Evolutionary conservation across 92 coral and sea anemone genomes (phyloP).

Genomic region (Epizoanthus stellaris): DNA sequence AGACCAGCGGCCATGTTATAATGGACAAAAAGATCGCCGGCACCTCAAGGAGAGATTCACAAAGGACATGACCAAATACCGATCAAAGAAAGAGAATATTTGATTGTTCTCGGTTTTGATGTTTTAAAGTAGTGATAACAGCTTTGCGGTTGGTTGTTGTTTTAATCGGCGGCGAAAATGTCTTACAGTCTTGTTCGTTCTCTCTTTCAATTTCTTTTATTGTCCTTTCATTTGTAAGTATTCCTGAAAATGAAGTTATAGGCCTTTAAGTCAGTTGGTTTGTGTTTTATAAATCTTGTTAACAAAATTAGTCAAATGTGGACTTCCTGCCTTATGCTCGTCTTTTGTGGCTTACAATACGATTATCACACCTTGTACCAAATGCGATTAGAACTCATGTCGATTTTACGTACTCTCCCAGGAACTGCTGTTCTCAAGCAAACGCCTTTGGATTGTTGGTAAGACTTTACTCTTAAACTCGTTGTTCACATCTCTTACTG

Average conservation of each 20-base stretch:
- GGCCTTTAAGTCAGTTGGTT: background rate
- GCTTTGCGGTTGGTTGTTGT: background rate
- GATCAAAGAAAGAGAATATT: background rate
- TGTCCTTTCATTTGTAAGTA: constrained; percentile 81
- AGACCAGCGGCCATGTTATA: constrained; percentile 35
- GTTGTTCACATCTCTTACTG: background rate
- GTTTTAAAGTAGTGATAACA: constrained; percentile 5
- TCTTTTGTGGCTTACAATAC: background rate
- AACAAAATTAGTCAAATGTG: background rate
- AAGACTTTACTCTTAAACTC: background rate
- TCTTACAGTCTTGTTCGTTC: constrained; percentile 12
- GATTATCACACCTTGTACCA: constrained; percentile 12
- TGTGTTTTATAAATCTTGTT: background rate
- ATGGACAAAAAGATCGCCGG: constrained; percentile 8
- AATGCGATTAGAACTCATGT: background rate
- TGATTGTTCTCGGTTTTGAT: background rate
- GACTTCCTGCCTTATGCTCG: background rate
- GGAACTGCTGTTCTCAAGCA: constrained; percentile 18
- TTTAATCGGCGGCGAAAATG: constrained; percentile 9
- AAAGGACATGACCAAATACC: background rate
- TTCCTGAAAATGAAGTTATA: background rate
- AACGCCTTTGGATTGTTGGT: constrained; percentile 14
- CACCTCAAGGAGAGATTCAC: background rate
- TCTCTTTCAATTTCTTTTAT: constrained; percentile 49
- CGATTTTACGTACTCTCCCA: constrained; percentile 3